phyloP scores from a whole-genome alignment of 2,797 vertebrate species.

The Karalla daura region DNA sequence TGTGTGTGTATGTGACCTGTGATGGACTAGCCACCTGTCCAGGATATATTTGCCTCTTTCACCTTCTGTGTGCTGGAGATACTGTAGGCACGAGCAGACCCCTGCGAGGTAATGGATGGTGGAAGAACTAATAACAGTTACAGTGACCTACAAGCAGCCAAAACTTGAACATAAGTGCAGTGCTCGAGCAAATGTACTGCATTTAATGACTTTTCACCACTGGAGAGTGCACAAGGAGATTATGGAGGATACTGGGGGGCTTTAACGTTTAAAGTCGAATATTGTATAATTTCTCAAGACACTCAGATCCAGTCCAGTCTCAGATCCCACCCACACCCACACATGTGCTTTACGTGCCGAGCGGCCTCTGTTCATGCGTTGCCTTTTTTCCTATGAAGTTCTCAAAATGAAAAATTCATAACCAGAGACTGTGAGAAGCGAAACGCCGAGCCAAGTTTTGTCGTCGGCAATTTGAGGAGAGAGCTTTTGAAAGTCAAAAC shows the following conservation, averaged over 20 bases:
- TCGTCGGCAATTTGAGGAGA: slow-evolving; percentile 1
- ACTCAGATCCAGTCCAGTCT: neutral
- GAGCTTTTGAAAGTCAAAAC: slow-evolving; percentile 16
- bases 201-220: neutral
- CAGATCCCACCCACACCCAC: too few species aligned
- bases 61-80: slow-evolving; percentile 24
- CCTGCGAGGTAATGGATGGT: too few species aligned
- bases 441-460: slow-evolving; percentile 10
- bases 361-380: neutral
- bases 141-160: neutral
- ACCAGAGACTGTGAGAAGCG: neutral
- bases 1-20: too few species aligned
- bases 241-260: neutral
- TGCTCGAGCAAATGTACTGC: neutral
- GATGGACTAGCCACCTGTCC: too few species aligned
- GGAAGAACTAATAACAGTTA: too few species aligned
- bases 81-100: too few species aligned
- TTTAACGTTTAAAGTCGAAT: neutral
- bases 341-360: neutral
- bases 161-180: neutral
- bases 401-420: slow-evolving; percentile 9
- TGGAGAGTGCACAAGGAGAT: neutral
- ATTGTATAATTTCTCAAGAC: neutral
- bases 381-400: neutral
- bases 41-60: too few species aligned